A percentile compares a stretch with the other conserved stretches of the same genome.
phyloP scores from a whole-genome alignment of 1,140 invertebrate genomes.

The Diabrotica undecimpunctata region DNA sequence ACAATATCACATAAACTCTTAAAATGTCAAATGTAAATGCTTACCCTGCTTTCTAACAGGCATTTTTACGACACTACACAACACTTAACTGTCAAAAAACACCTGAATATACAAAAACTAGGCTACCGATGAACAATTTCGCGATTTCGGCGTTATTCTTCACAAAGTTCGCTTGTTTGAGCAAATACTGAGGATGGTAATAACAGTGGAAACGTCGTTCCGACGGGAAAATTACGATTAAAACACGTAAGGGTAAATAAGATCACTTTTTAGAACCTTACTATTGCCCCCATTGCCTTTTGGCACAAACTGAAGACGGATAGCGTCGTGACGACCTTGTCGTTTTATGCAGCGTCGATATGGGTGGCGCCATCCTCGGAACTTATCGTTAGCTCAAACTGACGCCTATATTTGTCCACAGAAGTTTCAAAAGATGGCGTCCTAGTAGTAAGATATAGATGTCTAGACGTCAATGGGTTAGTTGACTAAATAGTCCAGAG shows the following conservation, averaged over 20 bases:
- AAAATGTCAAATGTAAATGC: background rate
- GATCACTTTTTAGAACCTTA: slow-evolving; percentile 4
- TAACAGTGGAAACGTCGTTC: background rate
- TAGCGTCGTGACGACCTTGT: slow-evolving; percentile 19
- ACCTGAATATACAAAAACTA: slow-evolving; percentile 16
- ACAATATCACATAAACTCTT: background rate
- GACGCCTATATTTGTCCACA: too few species aligned
- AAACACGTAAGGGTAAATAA: slow-evolving; percentile 1
- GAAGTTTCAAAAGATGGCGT: too few species aligned
- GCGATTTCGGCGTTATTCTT: background rate
- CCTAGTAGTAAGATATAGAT: too few species aligned
- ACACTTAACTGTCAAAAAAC: slow-evolving; percentile 15
- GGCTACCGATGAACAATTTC: background rate
- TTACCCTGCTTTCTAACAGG: slow-evolving; percentile 17
- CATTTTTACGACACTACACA: slow-evolving; percentile 3
- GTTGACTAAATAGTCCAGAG: too few species aligned
- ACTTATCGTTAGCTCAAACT: too few species aligned
- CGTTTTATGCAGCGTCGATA: background rate
- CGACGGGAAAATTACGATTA: background rate
- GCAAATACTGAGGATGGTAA: slow-evolving; percentile 8
- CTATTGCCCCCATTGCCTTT: slow-evolving; percentile 16
- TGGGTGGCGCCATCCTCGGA: background rate
- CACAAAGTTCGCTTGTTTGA: background rate
- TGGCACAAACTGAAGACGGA: slow-evolving; percentile 17
- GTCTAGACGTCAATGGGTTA: too few species aligned